Percentiles rank a stretch among this genome's conserved stretches.
Conservation (phyloP, 2,113 vertebrate species). For the Romanogobio albipinnatus region DNA sequence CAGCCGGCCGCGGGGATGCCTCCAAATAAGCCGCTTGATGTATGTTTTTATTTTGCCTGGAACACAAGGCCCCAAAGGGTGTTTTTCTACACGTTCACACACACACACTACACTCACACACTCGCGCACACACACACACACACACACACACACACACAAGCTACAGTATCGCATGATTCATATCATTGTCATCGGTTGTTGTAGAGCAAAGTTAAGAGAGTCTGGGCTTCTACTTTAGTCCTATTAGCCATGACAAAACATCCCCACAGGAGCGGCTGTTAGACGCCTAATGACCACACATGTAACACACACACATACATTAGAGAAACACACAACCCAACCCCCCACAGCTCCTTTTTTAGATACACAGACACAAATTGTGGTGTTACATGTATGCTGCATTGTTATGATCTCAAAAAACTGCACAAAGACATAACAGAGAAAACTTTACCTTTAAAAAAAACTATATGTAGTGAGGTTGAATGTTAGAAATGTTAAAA, state of each 20-base stretch:
- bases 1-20: conserved; percentile 69
- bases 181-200: conserved; percentile 63
- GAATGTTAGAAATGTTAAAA: too few relatives aligned
- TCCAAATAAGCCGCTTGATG: conserved; percentile 68
- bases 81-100: conserved; percentile 49
- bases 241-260: conserved; percentile 50
- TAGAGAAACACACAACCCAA: conserved; percentile 45
- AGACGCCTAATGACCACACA: conserved; percentile 64
- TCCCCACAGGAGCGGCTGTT: conserved; percentile 45
- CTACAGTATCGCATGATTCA: conserved; percentile 72
- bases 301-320: conserved; percentile 46
- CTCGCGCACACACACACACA: conserved; percentile 23
- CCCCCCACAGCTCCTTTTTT: background rate
- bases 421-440: background rate
- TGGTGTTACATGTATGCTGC: background rate
- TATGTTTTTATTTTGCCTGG: conserved; percentile 74
- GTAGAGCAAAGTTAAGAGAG: conserved; percentile 64
- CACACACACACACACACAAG: conserved; percentile 17
- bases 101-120: conserved; percentile 18
- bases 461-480: too few relatives aligned
- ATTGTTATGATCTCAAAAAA: background rate
- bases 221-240: conserved; percentile 54
- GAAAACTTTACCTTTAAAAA: background rate
- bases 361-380: background rate
- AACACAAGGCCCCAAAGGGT: conserved; percentile 70